These are phyloP conservation scores for Diabrotica balteata DNA, from an alignment of 2,888 invertebrate genomes.

Conservation along the genomic window DNA sequence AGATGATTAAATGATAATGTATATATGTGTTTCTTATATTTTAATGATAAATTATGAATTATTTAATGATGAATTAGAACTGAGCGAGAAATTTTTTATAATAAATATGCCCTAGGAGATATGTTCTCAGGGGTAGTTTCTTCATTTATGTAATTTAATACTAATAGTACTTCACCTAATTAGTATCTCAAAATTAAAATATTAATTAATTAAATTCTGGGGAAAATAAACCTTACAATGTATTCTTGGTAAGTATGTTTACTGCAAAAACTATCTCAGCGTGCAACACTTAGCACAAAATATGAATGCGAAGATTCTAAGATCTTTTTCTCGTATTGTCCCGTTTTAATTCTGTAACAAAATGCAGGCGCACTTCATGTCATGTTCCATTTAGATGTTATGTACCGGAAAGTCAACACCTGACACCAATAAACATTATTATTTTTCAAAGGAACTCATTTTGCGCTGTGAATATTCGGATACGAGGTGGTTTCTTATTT, in stretches of 20 bases:
- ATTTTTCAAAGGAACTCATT: slow-evolving; percentile 7
- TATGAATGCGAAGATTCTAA: slow-evolving; percentile 5
- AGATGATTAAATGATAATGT: too few relatives aligned
- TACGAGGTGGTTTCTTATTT: slow-evolving; percentile 13
- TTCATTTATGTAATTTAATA: too few relatives aligned
- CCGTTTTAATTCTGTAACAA: slow-evolving; percentile 12
- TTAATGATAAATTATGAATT: too few relatives aligned
- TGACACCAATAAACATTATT: slow-evolving; percentile 22
- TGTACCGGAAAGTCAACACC: slow-evolving; percentile 22
- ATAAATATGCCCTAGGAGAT: too few relatives aligned
- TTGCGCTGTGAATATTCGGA: slow-evolving; percentile 8
- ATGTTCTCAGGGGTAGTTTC: too few relatives aligned
- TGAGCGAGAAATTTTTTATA: too few relatives aligned
- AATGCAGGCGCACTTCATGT: slow-evolving; percentile 21
- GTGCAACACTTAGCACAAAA: slow-evolving; percentile 19
- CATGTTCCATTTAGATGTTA: slow-evolving; percentile 23
- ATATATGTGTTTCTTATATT: too few relatives aligned
- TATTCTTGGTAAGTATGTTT: slow-evolving; percentile 7
- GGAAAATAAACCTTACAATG: not conserved
- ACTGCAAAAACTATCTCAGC: slow-evolving; percentile 16
- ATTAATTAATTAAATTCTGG: too few relatives aligned
- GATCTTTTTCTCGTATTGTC: slow-evolving; percentile 8
- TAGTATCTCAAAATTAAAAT: not conserved
- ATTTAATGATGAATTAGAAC: too few relatives aligned
- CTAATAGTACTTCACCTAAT: too few relatives aligned